phyloP scores from a whole-genome alignment of 1,140 invertebrate genomes.

The Halyomorpha halys region DNA sequence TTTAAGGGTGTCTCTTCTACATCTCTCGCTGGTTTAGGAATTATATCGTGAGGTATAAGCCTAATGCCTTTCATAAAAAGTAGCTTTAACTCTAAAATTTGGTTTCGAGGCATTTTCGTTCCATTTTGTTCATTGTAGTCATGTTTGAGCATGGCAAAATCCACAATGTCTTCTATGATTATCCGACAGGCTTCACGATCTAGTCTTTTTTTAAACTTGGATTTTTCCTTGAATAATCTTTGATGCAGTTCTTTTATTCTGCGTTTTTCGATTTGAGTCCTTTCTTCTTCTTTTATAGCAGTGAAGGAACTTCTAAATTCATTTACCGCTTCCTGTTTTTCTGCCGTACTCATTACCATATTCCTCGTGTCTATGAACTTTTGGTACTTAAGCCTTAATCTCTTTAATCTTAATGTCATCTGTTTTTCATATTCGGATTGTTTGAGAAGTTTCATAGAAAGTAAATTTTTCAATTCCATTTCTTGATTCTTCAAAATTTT shows the following conservation, averaged over 20 bases:
- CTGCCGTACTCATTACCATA: not conserved
- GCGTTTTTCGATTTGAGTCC: not conserved
- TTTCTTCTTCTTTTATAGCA: no score
- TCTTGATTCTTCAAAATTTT: conserved; percentile 8
- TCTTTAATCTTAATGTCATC: not conserved
- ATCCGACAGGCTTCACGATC: not conserved
- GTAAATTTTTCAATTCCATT: not conserved
- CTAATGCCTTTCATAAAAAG: conserved; percentile 18
- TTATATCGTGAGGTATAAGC: not conserved
- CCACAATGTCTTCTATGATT: conserved; percentile 12
- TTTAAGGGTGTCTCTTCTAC: not conserved
- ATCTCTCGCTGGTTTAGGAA: not conserved
- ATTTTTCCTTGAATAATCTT: conserved; percentile 11
- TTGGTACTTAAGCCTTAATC: not conserved
- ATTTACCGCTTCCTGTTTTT: not conserved
- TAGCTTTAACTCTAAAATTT: conserved; percentile 5
- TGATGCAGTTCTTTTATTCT: conserved; percentile 18
- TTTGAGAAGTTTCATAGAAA: not conserved
- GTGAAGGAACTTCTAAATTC: not conserved
- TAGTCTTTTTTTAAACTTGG: not conserved
- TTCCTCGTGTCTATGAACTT: not conserved
- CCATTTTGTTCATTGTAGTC: not conserved
- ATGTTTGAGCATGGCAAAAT: conserved; percentile 1
- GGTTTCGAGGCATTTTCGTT: not conserved
- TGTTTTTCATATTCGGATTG: conserved; percentile 3